Evolutionary conservation across 2,888 invertebrate species (phyloP).

Genomic region (Teleiodes luculella): DNA sequence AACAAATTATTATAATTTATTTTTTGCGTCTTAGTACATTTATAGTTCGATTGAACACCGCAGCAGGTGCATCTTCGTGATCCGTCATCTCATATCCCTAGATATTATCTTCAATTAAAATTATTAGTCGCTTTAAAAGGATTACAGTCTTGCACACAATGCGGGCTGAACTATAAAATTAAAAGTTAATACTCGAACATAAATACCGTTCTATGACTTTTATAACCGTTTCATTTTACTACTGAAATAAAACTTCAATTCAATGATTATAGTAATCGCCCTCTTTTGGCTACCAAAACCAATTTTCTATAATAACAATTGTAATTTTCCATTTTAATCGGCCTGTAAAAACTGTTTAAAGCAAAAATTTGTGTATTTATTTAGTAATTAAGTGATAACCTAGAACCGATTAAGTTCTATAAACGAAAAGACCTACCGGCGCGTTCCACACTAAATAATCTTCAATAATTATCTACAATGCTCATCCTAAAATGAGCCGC

Average conservation of each 20-base stretch:
- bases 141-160: conserved; percentile 31
- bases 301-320: background rate
- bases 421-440: conserved; percentile 13
- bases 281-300: background rate
- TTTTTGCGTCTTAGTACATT: background rate
- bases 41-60: background rate
- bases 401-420: background rate
- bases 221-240: conserved; percentile 2
- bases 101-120: conserved; percentile 20
- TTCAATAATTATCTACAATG: conserved; percentile 25
- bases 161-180: conserved; percentile 63
- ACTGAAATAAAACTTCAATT: conserved; percentile 48
- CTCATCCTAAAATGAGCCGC: conserved; percentile 29
- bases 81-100: conserved; percentile 11
- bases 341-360: background rate
- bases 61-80: conserved; percentile 12
- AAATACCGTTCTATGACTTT: conserved; percentile 53
- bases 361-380: background rate
- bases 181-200: conserved; percentile 46
- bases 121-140: conserved; percentile 26
- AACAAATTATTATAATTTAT: conserved; percentile 10
- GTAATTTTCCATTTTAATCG: background rate
- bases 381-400: conserved; percentile 14
- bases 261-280: conserved; percentile 33
- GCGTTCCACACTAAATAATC: conserved; percentile 2